Evolutionary conservation across 2,888 invertebrate species (phyloP).

Genomic region (Caenorhabditis becei): DNA sequence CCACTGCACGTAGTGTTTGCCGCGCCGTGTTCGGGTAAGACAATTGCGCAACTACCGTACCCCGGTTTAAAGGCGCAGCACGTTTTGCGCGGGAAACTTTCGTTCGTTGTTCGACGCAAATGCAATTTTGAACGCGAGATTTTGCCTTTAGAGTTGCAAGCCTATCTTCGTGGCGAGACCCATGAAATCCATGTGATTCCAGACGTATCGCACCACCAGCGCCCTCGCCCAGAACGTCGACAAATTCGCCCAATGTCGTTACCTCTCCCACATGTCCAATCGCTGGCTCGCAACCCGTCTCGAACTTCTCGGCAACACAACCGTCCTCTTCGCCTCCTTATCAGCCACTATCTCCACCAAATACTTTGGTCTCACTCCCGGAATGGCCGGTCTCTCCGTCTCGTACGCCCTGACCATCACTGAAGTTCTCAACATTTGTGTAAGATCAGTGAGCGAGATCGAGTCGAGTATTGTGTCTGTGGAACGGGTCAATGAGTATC

Average conservation of each 20-base stretch:
- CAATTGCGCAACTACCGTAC: no score
- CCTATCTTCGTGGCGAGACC: no score
- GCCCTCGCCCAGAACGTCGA: constrained; percentile 51
- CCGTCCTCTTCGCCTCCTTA: constrained; percentile 90
- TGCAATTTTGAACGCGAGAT: no score
- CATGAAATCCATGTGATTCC: no score
- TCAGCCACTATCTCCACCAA: constrained; percentile 88
- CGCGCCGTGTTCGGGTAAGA: no score
- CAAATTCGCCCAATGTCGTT: constrained; percentile 67
- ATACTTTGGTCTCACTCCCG: constrained; percentile 82
- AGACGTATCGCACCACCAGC: no score
- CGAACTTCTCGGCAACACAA: constrained; percentile 93
- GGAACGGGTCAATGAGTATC: constrained; percentile 95
- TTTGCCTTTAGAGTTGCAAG: no score
- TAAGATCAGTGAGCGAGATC: constrained; percentile 95
- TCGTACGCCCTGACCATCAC: constrained; percentile 82
- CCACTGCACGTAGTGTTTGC: no score
- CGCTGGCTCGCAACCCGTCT: constrained; percentile 93
- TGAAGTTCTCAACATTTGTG: constrained; percentile 82
- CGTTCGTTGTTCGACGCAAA: no score
- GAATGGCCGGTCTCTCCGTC: constrained; percentile 84
- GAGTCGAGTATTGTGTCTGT: constrained; percentile 98
- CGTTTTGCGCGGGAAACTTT: no score
- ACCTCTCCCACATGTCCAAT: constrained; percentile 71
- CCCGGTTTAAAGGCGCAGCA: no score